These are phyloP conservation scores for Lumbricus terrestris DNA, from an alignment of 2,888 invertebrate species.

Conservation along the genomic window DNA sequence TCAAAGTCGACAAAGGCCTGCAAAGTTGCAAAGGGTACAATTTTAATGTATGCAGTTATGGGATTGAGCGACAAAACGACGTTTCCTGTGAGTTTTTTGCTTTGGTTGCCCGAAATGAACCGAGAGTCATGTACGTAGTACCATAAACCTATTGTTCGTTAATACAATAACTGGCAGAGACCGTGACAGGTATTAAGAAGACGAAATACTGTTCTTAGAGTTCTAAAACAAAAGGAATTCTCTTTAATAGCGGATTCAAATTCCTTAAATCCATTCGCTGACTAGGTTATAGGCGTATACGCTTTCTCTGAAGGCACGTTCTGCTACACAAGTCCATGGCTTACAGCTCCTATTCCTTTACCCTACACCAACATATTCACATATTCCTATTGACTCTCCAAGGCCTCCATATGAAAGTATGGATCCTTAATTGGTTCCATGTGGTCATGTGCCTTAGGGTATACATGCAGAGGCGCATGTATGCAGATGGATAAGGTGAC, in stretches of 20 bases:
- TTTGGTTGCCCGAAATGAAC: background rate
- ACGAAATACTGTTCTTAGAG: background rate
- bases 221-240: background rate
- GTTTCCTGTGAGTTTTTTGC: too few species aligned
- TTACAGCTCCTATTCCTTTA: too few species aligned
- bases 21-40: too few species aligned
- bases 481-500: background rate
- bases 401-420: too few species aligned
- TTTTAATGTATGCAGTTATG: too few species aligned
- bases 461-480: too few species aligned
- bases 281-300: background rate
- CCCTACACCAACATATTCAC: too few species aligned
- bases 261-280: background rate
- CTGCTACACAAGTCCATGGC: background rate
- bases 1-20: background rate
- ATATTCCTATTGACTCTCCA: too few species aligned
- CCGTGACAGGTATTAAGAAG: background rate
- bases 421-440: too few species aligned
- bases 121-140: background rate
- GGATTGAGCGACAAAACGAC: too few species aligned
- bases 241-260: background rate
- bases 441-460: too few species aligned
- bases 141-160: background rate
- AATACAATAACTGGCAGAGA: background rate
- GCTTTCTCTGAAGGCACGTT: too few species aligned